These are phyloP conservation scores for Antheraea mylitta DNA, from an alignment of 1,140 invertebrate genomes.

Conservation along the genomic window DNA sequence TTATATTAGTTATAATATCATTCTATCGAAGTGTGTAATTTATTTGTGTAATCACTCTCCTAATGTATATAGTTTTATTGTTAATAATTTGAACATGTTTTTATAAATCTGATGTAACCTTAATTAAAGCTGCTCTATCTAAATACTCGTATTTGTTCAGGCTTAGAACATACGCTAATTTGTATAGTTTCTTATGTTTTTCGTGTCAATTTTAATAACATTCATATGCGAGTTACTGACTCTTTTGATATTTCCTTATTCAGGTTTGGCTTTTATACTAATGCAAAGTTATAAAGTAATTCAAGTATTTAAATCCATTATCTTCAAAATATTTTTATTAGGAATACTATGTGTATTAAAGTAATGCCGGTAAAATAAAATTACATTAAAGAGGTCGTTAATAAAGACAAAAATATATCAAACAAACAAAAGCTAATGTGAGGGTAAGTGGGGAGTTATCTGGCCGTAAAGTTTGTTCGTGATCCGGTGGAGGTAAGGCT, in stretches of 20 bases:
- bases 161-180: neutral
- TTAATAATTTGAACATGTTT: neutral
- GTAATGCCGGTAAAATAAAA: neutral
- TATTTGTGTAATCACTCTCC: too few relatives aligned
- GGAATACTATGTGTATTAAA: neutral
- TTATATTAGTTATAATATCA: too few relatives aligned
- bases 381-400: conserved; percentile 14
- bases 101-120: neutral
- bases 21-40: too few relatives aligned
- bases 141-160: too few relatives aligned
- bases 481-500: conserved; percentile 27
- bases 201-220: too few relatives aligned
- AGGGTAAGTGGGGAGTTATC: conserved; percentile 61
- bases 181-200: neutral
- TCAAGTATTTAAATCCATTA: neutral
- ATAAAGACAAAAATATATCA: conserved; percentile 64
- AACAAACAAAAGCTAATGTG: conserved; percentile 67
- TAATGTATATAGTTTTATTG: too few relatives aligned
- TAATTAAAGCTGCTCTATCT: too few relatives aligned
- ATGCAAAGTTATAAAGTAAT: neutral
- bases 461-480: conserved; percentile 63
- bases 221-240: too few relatives aligned
- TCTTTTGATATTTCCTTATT: too few relatives aligned
- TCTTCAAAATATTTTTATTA: neutral
- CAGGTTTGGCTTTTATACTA: too few relatives aligned